Base-by-base conservation (phyloP, 2,113 vertebrate genomes). In the Rhinoderma darwinii region DNA sequence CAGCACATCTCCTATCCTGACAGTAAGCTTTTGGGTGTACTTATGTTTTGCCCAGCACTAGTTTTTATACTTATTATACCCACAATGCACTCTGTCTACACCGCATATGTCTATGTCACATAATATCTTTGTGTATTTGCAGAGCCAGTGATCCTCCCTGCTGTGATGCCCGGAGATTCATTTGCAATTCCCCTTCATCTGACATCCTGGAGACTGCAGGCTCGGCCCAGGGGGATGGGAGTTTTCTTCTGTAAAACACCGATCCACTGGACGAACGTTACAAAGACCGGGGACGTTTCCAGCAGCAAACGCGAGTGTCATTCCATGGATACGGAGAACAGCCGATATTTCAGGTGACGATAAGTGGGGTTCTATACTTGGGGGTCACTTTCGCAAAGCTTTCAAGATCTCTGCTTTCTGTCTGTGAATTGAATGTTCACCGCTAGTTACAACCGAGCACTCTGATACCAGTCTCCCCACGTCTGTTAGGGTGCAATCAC, bases 281-380 rank as follows among this genome's bases (percentile, higher is more conserved):
- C 97, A 88, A 95, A 96, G 86, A 87, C 94, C 0, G 93, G 96
- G 0, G 98, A 99, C 87, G 93, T 97, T 10, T 96, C 92, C 78
- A 97, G 97, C 94, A 98, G 96, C 91, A 98, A 97, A 89, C 93
- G 96, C 44, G 98, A 99, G 89, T 99, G 97, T 90, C 98, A 98
- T 76, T 95, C 96, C 0, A 96, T 97, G 88, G 97, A 98, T 88
- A 93, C 95, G 0, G 96, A 98, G 4, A 97, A 97, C 51, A 98
- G 96, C 90, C 91, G 92, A 0, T 98, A 95, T 90, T 99, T 99
- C 94, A 97, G 97, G 98, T 99, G 90, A 43, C 30, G 12, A 39
- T 22, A 41, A 20, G 35, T 72, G 35, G 18, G 5, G 68, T 2
- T 22, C 5, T 30, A 66, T 66, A 14, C 5, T 54, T 56, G 54